Evolutionary conservation across 2,888 invertebrate species (phyloP).

Genomic region (Halocaridina rubra): DNA sequence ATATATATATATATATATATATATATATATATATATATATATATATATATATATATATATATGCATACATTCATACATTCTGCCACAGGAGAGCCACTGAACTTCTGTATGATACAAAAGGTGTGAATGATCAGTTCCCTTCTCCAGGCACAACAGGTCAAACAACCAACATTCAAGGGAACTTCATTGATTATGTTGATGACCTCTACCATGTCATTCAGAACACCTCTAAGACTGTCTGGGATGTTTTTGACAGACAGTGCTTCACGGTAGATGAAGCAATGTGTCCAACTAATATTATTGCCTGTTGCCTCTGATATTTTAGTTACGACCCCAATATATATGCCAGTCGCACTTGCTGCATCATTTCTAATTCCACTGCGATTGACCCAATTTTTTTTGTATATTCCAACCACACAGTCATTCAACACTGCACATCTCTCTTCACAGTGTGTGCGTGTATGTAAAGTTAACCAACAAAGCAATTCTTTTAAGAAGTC

Average conservation of each 20-base stretch:
- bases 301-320: not conserved
- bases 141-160: not conserved
- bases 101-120: slow-evolving; percentile 17
- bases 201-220: not conserved
- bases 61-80: not conserved
- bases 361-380: not conserved
- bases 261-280: too few species aligned
- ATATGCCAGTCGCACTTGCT: not conserved
- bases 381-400: not conserved
- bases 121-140: not conserved
- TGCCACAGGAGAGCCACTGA: not conserved
- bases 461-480: not conserved
- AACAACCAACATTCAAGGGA: not conserved
- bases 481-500: not conserved
- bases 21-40: not conserved
- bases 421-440: not conserved
- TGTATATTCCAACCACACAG: not conserved
- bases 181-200: not conserved
- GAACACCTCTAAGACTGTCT: not conserved
- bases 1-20: not conserved
- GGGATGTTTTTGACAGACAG: not conserved
- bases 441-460: not conserved
- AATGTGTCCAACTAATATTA: not conserved
- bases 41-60: not conserved
- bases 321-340: not conserved